phyloP scores from a whole-genome alignment of 2,113 vertebrate genomes.

The Pionites leucogaster region DNA sequence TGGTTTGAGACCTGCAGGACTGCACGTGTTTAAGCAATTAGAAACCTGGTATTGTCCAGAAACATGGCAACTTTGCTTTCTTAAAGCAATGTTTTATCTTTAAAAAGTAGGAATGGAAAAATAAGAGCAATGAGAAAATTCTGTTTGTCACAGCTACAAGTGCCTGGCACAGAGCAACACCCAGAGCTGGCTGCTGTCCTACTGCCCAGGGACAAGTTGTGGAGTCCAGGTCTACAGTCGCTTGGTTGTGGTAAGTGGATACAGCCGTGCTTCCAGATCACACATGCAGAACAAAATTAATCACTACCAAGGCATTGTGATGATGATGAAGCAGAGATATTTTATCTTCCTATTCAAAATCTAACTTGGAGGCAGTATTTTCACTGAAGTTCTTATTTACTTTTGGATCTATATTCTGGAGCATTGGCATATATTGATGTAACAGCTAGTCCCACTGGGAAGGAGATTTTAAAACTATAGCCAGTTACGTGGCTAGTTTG shows the following conservation, averaged over 20 bases:
- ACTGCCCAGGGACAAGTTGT: not conserved
- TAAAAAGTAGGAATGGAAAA: not conserved
- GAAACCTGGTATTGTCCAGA: not conserved
- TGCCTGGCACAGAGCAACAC: not conserved
- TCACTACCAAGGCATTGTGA: not conserved
- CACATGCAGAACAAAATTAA: rapidly evolving
- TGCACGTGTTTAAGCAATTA: conserved; percentile 56
- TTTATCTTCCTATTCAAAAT: not conserved
- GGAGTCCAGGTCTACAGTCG: not conserved
- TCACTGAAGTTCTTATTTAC: conserved; percentile 3
- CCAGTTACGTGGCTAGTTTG: conserved; percentile 59
- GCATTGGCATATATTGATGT: conserved; percentile 69
- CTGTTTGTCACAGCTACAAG: not conserved
- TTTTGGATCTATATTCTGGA: conserved; percentile 53
- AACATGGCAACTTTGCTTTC: not conserved
- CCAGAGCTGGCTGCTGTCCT: not conserved
- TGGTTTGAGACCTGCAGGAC: not conserved
- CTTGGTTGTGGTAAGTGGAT: not conserved
- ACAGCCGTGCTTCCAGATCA: rapidly evolving
- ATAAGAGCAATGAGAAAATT: not conserved
- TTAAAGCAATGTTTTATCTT: not conserved
- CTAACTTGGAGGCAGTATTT: not conserved
- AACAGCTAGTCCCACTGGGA: conserved; percentile 65
- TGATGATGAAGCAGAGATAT: not conserved
- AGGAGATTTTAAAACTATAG: conserved; percentile 72